Evolutionary conservation across 2,113 vertebrate species (phyloP).

Genomic region (Nannobrachium achirus): DNA sequence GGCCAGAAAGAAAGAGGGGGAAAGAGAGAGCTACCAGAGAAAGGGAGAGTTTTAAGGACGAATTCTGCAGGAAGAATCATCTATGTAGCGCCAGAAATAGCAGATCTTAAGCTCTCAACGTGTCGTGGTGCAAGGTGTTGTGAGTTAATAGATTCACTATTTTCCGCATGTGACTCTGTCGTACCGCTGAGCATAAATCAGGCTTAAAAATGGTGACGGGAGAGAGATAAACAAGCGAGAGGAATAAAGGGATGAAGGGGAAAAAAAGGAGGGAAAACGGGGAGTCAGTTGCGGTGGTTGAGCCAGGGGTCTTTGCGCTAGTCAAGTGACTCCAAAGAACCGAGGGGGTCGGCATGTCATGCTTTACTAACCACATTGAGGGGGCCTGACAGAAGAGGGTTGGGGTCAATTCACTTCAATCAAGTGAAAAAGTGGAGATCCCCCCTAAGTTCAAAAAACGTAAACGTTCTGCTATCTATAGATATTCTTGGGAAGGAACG

Average conservation of each 20-base stretch:
- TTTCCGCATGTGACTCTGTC: too few species aligned
- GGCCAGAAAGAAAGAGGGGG: constrained; percentile 1
- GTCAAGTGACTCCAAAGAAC: constrained; percentile 65
- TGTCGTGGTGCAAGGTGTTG: too few species aligned
- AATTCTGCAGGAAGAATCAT: too few species aligned
- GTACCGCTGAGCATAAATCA: too few species aligned
- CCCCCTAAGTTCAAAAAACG: too few species aligned
- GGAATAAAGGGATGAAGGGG: constrained; percentile 12
- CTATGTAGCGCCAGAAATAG: too few species aligned
- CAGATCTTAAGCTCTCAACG: too few species aligned
- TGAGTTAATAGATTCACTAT: too few species aligned
- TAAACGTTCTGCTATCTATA: too few species aligned
- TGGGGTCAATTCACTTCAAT: constrained; percentile 18
- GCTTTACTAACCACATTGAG: constrained; percentile 76
- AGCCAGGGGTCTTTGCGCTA: constrained; percentile 65
- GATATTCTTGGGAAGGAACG: too few species aligned
- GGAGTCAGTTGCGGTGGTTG: constrained; percentile 44
- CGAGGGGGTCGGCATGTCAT: constrained; percentile 50
- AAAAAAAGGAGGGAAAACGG: constrained; percentile 44
- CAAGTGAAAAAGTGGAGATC: constrained; percentile 25
- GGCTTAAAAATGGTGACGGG: neutral
- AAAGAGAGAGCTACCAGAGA: neutral
- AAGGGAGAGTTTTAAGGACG: too few species aligned
- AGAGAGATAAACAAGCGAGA: constrained; percentile 4
- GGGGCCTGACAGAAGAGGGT: constrained; percentile 48